Base-by-base conservation (phyloP, 2,113 vertebrate species). In the Centrocercus urophasianus region DNA sequence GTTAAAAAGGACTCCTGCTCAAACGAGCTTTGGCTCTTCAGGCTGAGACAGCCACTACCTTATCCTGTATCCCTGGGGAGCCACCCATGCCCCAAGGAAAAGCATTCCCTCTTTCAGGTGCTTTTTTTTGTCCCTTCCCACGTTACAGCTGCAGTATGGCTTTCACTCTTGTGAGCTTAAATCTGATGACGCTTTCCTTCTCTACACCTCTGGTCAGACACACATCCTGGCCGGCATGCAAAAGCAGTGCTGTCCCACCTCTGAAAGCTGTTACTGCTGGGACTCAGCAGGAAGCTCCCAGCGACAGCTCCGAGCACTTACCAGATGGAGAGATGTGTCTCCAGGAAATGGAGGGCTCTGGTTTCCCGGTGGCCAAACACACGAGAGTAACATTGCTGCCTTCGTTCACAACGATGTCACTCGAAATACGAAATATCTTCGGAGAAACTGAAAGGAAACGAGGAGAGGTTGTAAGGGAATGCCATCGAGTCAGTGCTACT, bases 281-380 rank as follows among this genome's bases (percentile, higher is more conserved):
- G 7, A 7, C 1, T 8, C 14, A 4, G 59, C 30, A 6, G 36
- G 3, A 10, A 32, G 43, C 34, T 18, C 10, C 8, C 2, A 52
- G 36, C 3, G 27, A 11, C 3, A 13, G 27, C 52, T 27, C 14
- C 15, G 9, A 12, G 60, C 8, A 86, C 98, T 98, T 97, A 99
- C 99, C 99, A 69, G 98, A 99, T 38, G 99, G 99, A 88, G 99
- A 99, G 98, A 99, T 99, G 94, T 99, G 99, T 96, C 99, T 98
- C 99, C 99, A 99, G 86, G 98, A 99, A 93, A 99, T 99, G 93
- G 98, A 98, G 43, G 99, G 99, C 94, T 99, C 99, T 17, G 99
- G 99, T 91, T 99, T 99, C 72, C 99, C 99, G 25, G 98, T 99
- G 97, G 99, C 99, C 98, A 99, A 97, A 86, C 99, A 99, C 97